phyloP scores from a whole-genome alignment of 2,888 invertebrate species.

The Marasmarcha lunaedactyla region DNA sequence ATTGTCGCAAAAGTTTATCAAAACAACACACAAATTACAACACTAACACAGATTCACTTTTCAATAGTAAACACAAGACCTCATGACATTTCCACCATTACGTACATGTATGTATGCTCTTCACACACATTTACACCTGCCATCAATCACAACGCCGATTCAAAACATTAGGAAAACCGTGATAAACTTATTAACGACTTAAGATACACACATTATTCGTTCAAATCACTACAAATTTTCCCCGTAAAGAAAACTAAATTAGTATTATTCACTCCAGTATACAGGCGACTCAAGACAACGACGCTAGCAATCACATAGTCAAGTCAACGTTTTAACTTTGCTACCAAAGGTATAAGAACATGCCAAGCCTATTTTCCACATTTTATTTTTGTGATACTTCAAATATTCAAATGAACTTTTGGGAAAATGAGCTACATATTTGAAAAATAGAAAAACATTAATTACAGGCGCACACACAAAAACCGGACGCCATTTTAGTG shows the following conservation, averaged over 20 bases:
- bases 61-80: conserved; percentile 59
- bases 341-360: too few relatives aligned
- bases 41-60: conserved; percentile 55
- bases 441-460: conserved; percentile 44
- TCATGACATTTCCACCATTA: conserved; percentile 66
- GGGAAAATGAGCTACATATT: conserved; percentile 16
- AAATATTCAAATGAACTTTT: background rate
- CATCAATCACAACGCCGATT: conserved; percentile 52
- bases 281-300: conserved; percentile 59
- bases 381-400: too few relatives aligned
- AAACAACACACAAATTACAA: conserved; percentile 32
- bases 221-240: too few relatives aligned
- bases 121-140: conserved; percentile 61
- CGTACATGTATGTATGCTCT: conserved; percentile 62
- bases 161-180: conserved; percentile 5
- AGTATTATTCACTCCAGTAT: conserved; percentile 38
- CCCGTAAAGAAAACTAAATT: conserved; percentile 17
- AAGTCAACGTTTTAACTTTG: too few relatives aligned
- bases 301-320: conserved; percentile 46
- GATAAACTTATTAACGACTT: too few relatives aligned
- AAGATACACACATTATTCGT: background rate
- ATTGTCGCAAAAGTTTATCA: conserved; percentile 26
- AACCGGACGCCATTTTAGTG: conserved; percentile 69
- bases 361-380: too few relatives aligned
- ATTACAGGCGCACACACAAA: conserved; percentile 65